Base-by-base conservation (phyloP, 64 coral and sea anemone genomes). In the Dendronephthya gigantea region DNA sequence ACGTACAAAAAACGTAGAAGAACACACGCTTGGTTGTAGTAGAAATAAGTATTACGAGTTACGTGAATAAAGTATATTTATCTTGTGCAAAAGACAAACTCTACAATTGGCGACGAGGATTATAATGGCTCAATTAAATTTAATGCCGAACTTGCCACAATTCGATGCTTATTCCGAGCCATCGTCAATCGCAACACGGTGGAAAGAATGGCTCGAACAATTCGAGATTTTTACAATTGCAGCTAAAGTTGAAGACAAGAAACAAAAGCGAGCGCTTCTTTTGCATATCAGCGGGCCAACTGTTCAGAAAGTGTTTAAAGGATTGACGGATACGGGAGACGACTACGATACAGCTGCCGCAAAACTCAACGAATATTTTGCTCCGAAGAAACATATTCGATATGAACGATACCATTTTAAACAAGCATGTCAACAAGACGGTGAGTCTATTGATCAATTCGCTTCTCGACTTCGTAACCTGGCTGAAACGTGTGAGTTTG, bases 131-230 rank as follows among this genome's bases (percentile, higher is more conserved):
- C 29, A n/a, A 6, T 49, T 35, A 19, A 48, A 81, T 56, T 32
- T 81, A 13, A 14, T 83, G 25, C 87, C 87, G 0, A 58, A 31
- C 5, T 83, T 88, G 9, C 87, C 87, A 23, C 87, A 88, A 0
- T 88, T 88, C 40, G 79, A 88, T 59, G 81, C 87, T 1, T 83
- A 39, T 28, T 88, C 79, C 49, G 87, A 88, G 31, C 87, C 87
- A 17, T 41, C 87, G 19, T 41, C 87, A 12, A 83, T 83, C 56
- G 87, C 50, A 0, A 43, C 23, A 23, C 75, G 79, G 30, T 88
- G 87, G 87, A 88, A 88, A 49, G 87, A 88, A 83, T 88, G 79
- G 87, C 75, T 79, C 39, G 87, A 88, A 47, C 87, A 88, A 50
- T 88, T 88, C 25, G 50, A 88, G 17, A 62, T 88, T 23, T 88